phyloP scores from a whole-genome alignment of 2,888 invertebrate genomes.

The Ypsolopha sequella region DNA sequence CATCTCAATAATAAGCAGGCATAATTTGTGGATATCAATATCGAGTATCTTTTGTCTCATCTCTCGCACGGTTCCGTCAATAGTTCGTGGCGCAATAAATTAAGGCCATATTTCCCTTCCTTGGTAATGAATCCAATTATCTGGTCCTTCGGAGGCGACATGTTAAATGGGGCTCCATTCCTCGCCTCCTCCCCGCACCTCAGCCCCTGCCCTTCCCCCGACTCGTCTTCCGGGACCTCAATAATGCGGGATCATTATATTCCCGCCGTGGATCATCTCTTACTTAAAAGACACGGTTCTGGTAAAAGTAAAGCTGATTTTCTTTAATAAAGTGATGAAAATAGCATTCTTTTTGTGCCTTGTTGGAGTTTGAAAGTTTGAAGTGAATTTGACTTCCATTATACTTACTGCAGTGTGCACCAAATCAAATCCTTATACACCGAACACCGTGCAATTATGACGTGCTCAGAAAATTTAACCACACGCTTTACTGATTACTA shows the following conservation, averaged over 20 bases:
- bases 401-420: too few species aligned
- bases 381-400: too few species aligned
- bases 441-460: too few species aligned
- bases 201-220: not conserved
- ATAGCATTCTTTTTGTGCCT: too few species aligned
- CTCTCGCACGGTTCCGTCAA: slow-evolving; percentile 10
- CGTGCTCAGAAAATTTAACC: too few species aligned
- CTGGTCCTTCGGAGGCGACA: slow-evolving; percentile 41
- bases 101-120: slow-evolving; percentile 42
- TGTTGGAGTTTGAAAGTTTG: too few species aligned
- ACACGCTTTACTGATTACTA: too few species aligned
- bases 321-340: not conserved
- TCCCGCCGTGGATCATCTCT: slow-evolving; percentile 1
- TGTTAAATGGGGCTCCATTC: slow-evolving; percentile 44
- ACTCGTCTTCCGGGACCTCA: not conserved
- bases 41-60: slow-evolving; percentile 1
- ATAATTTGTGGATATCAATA: slow-evolving; percentile 2
- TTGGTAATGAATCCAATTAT: slow-evolving; percentile 63
- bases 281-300: not conserved
- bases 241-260: slow-evolving; percentile 5
- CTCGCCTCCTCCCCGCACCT: not conserved
- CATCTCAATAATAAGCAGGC: not conserved
- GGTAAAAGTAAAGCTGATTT: not conserved
- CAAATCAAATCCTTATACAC: too few species aligned
- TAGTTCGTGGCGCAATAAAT: slow-evolving; percentile 39